These are phyloP conservation scores for Haliaeetus leucogaster DNA, from an alignment of 2,113 vertebrate genomes.

Conservation along the genomic window DNA sequence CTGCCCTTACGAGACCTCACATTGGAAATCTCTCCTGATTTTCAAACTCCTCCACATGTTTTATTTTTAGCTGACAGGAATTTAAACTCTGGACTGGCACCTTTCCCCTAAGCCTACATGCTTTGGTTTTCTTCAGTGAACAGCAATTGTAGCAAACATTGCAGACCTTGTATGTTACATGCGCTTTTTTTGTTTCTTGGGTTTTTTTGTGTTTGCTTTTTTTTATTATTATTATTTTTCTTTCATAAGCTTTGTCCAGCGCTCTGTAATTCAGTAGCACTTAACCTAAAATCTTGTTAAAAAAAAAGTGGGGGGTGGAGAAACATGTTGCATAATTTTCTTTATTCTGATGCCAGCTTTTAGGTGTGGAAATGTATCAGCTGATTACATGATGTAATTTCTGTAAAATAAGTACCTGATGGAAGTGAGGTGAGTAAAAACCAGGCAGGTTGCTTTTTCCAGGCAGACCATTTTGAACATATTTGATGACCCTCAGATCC, in stretches of 20 bases:
- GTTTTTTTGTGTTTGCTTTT: rapidly evolving
- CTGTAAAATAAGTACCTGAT: neutral
- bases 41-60: neutral
- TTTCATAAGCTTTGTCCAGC: neutral
- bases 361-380: neutral
- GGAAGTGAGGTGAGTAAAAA: neutral
- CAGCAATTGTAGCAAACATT: neutral
- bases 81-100: neutral
- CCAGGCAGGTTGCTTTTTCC: neutral
- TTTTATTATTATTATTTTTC: neutral
- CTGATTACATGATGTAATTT: neutral
- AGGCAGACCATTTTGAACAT: neutral
- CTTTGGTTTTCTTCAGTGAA: neutral
- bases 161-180: neutral
- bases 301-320: rapidly evolving
- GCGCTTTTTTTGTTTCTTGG: neutral
- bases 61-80: neutral
- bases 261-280: neutral
- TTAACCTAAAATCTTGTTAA: neutral
- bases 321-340: neutral
- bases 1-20: neutral
- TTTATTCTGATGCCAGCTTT: neutral
- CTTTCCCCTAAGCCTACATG: neutral
- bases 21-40: neutral
- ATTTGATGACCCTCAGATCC: neutral